These are phyloP conservation scores for Batillaria attramentaria DNA, from an alignment of 1,140 invertebrate species.

Conservation along the genomic window DNA sequence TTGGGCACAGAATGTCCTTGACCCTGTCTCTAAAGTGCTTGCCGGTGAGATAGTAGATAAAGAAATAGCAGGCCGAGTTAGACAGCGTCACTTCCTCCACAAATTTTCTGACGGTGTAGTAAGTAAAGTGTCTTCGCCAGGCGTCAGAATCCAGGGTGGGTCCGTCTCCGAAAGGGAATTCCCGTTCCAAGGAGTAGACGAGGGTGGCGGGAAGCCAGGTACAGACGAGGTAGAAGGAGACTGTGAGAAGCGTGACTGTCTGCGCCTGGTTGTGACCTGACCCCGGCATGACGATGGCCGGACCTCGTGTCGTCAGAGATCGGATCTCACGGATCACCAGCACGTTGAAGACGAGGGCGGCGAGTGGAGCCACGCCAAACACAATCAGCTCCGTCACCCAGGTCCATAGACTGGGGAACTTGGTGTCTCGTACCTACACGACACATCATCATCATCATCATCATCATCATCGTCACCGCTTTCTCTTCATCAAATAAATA, in stretches of 20 bases:
- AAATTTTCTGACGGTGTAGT: conserved; percentile 58
- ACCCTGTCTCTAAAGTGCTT: conserved; percentile 62
- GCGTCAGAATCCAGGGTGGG: conserved; percentile 47
- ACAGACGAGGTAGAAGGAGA: conserved; percentile 70
- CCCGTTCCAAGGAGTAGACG: conserved; percentile 59
- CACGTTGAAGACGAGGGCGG: conserved; percentile 66
- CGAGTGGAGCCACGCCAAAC: conserved; percentile 62
- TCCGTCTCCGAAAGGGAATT: conserved; percentile 48
- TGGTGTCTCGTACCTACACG: conserved; percentile 35
- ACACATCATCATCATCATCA: too few relatives aligned
- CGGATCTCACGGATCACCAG: conserved; percentile 66
- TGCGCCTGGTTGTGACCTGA: conserved; percentile 53
- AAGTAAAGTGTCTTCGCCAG: conserved; percentile 63
- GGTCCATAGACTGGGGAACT: conserved; percentile 64
- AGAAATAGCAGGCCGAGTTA: conserved; percentile 69
- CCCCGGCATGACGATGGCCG: conserved; percentile 34
- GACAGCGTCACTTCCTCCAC: conserved; percentile 67
- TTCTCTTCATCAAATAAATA: too few relatives aligned
- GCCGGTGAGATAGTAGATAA: conserved; percentile 68
- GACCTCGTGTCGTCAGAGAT: conserved; percentile 52
- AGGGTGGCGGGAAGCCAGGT: conserved; percentile 67
- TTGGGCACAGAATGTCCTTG: conserved; percentile 47
- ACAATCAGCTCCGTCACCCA: conserved; percentile 64
- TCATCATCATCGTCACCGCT: too few relatives aligned
- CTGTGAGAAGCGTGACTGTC: conserved; percentile 65